Evolutionary conservation across 1,140 invertebrate genomes (phyloP), one percentile per base, ranked within the genome.

Genomic region (Ericerus pela): DNA sequence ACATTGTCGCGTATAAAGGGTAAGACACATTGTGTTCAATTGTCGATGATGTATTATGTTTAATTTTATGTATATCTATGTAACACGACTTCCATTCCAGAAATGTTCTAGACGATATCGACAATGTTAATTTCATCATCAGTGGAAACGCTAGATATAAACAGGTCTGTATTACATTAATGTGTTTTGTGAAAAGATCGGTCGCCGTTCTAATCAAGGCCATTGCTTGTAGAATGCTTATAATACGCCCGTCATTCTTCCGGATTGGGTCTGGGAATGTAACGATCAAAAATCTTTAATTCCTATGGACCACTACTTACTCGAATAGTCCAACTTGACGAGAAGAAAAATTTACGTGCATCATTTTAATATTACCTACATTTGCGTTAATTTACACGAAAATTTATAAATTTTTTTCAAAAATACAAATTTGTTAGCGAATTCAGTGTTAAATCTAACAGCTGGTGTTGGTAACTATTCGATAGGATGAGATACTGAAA

Each of bases 251-350:
- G 41, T 47, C 2, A 2, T 47, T 10, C 26, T 47, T 24, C 41
- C 41, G 3, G 41, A 47, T 24, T 47, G 41, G 41, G 26, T 47
- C 14, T 47, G 41, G 41, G 41, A 47, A 47, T 47, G 41, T 47
- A 47, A 22, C 20, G 41, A 47, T 24, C 41, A 24, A 47, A 47
- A 47, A 14, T 24, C 22, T 10, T 47, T 47, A 14, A 16, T 47
- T 4, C 41, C 41, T 24, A 22, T 47, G 10, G 41, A 47, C 26
- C 11, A 47, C 26, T 47, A 47, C 26, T 47, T 47, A 24, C 3
- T 22, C n/a, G n/a, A n/a, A n/a, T n/a, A n/a, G n/a, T n/a, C n/a
- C n/a, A n/a, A n/a, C n/a, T n/a, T n/a, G n/a, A n/a, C n/a, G n/a
- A n/a, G n/a, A n/a, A n/a, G n/a, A n/a, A n/a, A n/a, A n/a, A n/a